Percentiles rank a stretch among this genome's conserved stretches.
These are phyloP conservation scores for Caenorhabditis virilis DNA, from an alignment of 2,888 invertebrate species.

Conservation along the genomic window DNA sequence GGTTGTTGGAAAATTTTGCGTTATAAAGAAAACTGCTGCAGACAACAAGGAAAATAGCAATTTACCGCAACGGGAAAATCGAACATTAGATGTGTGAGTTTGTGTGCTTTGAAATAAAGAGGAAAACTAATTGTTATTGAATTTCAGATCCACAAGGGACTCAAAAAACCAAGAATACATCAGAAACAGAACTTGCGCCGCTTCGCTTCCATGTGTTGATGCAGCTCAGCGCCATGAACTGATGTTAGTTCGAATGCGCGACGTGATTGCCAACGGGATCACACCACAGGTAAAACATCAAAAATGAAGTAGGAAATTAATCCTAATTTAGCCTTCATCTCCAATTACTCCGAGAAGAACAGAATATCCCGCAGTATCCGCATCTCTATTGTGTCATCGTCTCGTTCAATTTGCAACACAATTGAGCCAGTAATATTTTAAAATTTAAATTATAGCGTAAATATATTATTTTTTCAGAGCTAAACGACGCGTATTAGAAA, in stretches of 20 bases:
- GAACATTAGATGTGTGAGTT: conserved; percentile 43
- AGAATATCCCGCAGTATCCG: conserved; percentile 70
- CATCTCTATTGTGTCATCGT: conserved; percentile 75
- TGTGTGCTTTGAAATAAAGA: not conserved
- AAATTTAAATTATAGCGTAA: no score
- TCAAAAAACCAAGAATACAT: conserved; percentile 43
- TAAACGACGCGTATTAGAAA: conserved; percentile 82
- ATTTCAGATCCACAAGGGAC: conserved; percentile 37
- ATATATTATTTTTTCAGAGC: conserved; percentile 76
- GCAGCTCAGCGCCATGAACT: conserved; percentile 77
- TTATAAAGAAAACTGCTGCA: conserved; percentile 62
- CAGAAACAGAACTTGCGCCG: conserved; percentile 54
- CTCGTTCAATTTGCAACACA: conserved; percentile 80
- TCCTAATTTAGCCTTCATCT: not conserved
- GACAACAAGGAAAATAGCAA: conserved; percentile 49
- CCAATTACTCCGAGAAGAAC: conserved; percentile 23
- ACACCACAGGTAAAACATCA: conserved; percentile 6
- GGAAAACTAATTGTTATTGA: not conserved
- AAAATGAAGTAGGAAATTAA: no score
- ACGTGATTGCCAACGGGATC: conserved; percentile 77
- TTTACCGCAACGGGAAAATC: conserved; percentile 39
- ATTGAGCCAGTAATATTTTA: conserved; percentile 70
- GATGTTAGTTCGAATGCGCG: conserved; percentile 75
- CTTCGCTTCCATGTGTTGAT: conserved; percentile 75
- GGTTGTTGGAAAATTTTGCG: conserved; percentile 84